Conservation (phyloP, 2,888 invertebrate species). For the Lithophane socia region DNA sequence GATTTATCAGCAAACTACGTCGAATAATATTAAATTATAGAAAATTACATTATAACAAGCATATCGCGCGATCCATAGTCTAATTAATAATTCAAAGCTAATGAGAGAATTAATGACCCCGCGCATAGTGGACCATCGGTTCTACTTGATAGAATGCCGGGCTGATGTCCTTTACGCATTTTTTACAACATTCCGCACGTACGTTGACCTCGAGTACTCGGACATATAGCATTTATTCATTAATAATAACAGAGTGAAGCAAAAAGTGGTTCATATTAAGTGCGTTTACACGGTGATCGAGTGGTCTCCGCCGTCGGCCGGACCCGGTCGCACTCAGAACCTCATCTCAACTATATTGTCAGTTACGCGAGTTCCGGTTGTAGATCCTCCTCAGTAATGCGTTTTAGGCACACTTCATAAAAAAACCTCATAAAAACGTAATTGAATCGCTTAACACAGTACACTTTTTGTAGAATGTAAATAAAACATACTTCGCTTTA, state of each 20-base stretch:
- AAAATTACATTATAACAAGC: conserved; percentile 40
- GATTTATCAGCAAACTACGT: background rate
- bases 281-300: conserved; percentile 77
- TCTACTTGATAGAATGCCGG: conserved; percentile 80
- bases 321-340: conserved; percentile 50
- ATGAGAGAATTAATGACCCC: conserved; percentile 81
- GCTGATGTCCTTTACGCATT: conserved; percentile 86
- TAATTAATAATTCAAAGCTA: conserved; percentile 80
- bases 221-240: conserved; percentile 86
- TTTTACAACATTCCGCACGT: conserved; percentile 87
- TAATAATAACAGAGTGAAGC: conserved; percentile 83
- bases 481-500: conserved; percentile 71
- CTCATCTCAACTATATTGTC: conserved; percentile 76
- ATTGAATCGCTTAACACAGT: conserved; percentile 78
- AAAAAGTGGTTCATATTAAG: conserved; percentile 86
- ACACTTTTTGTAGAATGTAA: conserved; percentile 77
- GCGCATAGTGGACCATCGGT: conserved; percentile 75
- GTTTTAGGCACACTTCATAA: conserved; percentile 71
- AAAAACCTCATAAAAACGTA: conserved; percentile 78
- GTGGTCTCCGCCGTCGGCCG: conserved; percentile 35
- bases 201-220: conserved; percentile 86
- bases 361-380: conserved; percentile 87
- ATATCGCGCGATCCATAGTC: conserved; percentile 61
- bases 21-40: conserved; percentile 23
- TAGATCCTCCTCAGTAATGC: conserved; percentile 85